Conservation (phyloP, 2,113 vertebrate species). For the Dendrocopos noguchii region DNA sequence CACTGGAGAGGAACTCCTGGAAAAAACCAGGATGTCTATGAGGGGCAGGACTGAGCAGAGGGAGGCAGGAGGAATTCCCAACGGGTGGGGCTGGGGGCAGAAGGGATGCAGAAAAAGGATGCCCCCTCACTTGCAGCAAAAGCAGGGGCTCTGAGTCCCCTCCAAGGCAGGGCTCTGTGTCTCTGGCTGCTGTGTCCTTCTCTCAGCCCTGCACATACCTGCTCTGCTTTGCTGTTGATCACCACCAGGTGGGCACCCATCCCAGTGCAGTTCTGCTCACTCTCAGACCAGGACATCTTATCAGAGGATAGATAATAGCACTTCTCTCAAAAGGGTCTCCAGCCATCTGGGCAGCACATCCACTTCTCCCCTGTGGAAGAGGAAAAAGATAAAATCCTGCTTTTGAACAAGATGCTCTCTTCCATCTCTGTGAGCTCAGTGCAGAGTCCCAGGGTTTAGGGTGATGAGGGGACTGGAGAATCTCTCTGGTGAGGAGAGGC, state of each 20-base stretch:
- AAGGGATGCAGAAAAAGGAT: neutral
- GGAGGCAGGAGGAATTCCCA: neutral
- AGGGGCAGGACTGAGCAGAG: neutral
- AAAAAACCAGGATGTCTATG: neutral
- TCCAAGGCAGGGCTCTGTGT: neutral
- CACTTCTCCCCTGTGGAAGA: neutral
- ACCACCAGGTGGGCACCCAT: conserved; percentile 68
- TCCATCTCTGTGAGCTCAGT: neutral
- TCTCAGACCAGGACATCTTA: neutral
- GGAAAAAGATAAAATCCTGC: neutral
- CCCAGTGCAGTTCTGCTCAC: conserved; percentile 56
- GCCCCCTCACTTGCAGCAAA: neutral
- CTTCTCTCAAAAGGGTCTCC: conserved; percentile 46
- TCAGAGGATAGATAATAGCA: conserved; percentile 66
- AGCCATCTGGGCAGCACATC: neutral
- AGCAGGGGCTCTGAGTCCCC: no score
- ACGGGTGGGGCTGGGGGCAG: neutral
- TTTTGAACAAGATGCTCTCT: neutral
- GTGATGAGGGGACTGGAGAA: no score
- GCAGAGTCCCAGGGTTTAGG: neutral
- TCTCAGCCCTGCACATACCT: conserved; percentile 42
- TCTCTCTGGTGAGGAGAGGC: no score
- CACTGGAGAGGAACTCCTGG: conserved; percentile 36
- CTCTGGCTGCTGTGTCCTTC: neutral
- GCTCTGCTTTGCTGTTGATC: conserved; percentile 61